Base-by-base conservation (phyloP, 23 tunicate species). In the Halocynthia roretzi region DNA sequence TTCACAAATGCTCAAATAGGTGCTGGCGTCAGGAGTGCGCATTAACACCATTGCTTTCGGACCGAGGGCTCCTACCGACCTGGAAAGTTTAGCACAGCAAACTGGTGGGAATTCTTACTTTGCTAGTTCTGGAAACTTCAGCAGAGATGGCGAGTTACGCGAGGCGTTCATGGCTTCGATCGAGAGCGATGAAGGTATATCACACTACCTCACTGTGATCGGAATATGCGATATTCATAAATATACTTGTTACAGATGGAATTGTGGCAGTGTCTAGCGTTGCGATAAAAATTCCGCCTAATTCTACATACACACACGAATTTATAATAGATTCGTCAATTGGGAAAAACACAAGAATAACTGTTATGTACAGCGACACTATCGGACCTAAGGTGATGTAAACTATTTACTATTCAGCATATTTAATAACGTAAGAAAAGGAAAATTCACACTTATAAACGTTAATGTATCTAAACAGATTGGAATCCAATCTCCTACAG, bases 21-120 rank as follows among this genome's bases (percentile, higher is more conserved):
- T 79, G 18, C 63, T 68, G 61, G 74, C 52, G 51, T 78, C 62
- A 49, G 84, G 88, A 11, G 91, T 83, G 9, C 71, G 80, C 10
- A 73, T 93, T 6, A 93, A 72, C 58, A 93, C 93, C 18, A 93
- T 93, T 17, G 98, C 98, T 0, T 73, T 93, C 54, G 98, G 98
- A 6, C 52, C 81, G 51, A 68, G 80, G 60, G 93, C 84, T 18
- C 67, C 88, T 20, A 76, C 48, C 60, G 85, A 83, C 22, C 76
- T 93, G 8, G 98, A 93, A 73, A 40, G 31, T 18, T 40, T 93
- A 14, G 93, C 89, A 0, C 19, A 51, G 10, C 63, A 57, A 10
- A 84, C 87, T 50, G 78, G 76, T 7, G 95, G 95, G 8, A 48
- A 72, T 12, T 54, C 82, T 7, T 80, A 83, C 58, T 86, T 86